Conservation (phyloP, 2,797 vertebrate genomes). For the Oophaga sylvatica region DNA sequence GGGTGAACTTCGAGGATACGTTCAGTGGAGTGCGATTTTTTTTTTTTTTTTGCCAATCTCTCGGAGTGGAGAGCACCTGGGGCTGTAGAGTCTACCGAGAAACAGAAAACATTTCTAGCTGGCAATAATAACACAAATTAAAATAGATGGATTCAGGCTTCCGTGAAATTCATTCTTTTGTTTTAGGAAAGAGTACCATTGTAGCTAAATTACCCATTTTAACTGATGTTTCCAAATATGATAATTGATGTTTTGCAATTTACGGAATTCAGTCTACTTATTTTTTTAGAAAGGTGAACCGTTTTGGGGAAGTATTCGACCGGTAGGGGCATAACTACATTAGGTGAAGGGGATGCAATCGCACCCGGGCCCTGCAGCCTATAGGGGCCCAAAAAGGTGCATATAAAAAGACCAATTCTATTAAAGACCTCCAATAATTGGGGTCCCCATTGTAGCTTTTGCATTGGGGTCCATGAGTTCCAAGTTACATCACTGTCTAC, state of each 20-base stretch:
- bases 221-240: neutral
- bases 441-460: too few species aligned
- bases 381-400: too few species aligned
- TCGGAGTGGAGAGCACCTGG: slow-evolving; percentile 50
- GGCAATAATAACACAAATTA: slow-evolving; percentile 62
- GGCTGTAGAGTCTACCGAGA: slow-evolving; percentile 31
- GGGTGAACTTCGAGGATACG: neutral
- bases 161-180: slow-evolving; percentile 33
- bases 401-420: too few species aligned
- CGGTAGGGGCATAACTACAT: too few species aligned
- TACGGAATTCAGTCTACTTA: neutral
- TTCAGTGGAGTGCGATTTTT: slow-evolving; percentile 11
- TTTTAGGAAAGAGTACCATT: neutral
- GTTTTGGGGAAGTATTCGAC: too few species aligned
- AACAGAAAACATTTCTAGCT: slow-evolving; percentile 14
- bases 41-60: neutral
- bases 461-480: too few species aligned
- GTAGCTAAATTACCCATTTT: neutral
- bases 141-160: slow-evolving; percentile 52
- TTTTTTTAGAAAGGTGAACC: too few species aligned
- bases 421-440: too few species aligned
- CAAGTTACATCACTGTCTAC: too few species aligned
- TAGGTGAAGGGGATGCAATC: too few species aligned
- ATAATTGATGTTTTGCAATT: neutral
- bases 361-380: too few species aligned